Evolutionary conservation across 2,888 invertebrate species (phyloP).

Genomic region (Aleiodes alternator): DNA sequence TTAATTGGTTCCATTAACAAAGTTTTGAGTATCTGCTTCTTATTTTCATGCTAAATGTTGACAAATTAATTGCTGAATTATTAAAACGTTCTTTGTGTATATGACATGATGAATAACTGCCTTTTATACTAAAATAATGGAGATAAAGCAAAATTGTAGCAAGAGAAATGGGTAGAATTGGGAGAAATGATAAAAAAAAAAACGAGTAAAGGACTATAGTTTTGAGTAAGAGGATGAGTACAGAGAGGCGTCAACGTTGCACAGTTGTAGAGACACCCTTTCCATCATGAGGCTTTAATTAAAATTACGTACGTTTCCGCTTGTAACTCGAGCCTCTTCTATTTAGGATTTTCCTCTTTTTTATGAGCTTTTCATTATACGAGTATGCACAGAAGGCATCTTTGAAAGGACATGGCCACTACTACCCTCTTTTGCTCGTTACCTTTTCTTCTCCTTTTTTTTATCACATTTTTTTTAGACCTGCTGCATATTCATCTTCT

Average conservation of each 20-base stretch:
- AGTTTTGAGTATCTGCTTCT: too few relatives aligned
- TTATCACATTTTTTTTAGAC: constrained; percentile 37
- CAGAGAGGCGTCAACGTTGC: constrained; percentile 42
- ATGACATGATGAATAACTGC: constrained; percentile 72
- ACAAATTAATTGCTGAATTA: constrained; percentile 56
- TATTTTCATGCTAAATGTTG: too few relatives aligned
- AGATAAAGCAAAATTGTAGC: constrained; percentile 56
- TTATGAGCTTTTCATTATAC: constrained; percentile 73
- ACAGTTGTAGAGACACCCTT: constrained; percentile 52
- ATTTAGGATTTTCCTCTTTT: constrained; percentile 58
- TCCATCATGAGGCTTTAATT: constrained; percentile 72
- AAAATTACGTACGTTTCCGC: constrained; percentile 73
- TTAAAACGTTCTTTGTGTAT: constrained; percentile 68
- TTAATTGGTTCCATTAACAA: too few relatives aligned
- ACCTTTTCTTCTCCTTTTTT: constrained; percentile 40
- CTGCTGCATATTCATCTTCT: constrained; percentile 33
- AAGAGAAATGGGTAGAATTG: constrained; percentile 49
- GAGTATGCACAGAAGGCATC: constrained; percentile 57
- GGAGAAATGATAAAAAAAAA: constrained; percentile 46
- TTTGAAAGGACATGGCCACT: constrained; percentile 66
- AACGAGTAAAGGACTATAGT: constrained; percentile 34
- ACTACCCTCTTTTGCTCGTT: constrained; percentile 56
- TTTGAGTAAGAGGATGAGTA: constrained; percentile 38
- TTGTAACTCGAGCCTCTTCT: constrained; percentile 60
- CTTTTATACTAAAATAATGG: constrained; percentile 68